These are phyloP conservation scores for Cerastoderma edule DNA, from an alignment of 2,888 invertebrate species.

Conservation along the genomic window DNA sequence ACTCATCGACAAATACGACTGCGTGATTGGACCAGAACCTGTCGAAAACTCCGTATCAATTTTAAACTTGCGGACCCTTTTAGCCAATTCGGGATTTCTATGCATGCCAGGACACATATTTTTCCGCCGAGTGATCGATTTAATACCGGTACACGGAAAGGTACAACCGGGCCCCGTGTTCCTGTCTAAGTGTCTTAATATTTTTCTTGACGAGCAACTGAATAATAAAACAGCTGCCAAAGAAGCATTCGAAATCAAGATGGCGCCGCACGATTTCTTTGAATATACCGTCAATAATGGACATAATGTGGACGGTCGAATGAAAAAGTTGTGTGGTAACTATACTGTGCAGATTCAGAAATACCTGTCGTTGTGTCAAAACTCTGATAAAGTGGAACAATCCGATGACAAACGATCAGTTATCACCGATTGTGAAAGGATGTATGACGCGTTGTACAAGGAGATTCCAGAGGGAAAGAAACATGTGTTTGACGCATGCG, in stretches of 20 bases:
- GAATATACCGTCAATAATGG: neutral
- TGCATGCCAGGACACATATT: neutral
- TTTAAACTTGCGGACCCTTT: neutral
- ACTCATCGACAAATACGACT: neutral
- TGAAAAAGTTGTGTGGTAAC: neutral
- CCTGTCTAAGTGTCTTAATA: neutral
- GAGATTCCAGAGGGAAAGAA: too few species aligned
- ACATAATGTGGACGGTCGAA: neutral
- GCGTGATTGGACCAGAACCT: neutral
- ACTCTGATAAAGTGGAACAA: neutral
- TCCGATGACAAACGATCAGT: neutral
- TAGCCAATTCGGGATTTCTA: neutral
- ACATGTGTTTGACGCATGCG: constrained; percentile 4
- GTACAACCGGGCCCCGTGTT: neutral
- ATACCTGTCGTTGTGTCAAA: neutral
- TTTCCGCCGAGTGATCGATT: neutral
- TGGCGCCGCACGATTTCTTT: neutral
- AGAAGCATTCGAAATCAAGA: neutral
- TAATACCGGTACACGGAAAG: neutral
- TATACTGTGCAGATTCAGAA: neutral
- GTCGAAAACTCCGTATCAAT: neutral
- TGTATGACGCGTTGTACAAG: too few species aligned
- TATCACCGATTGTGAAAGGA: neutral
- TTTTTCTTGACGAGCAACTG: neutral
- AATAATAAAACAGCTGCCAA: neutral